A percentile compares a stretch with the other conserved stretches of the same genome.
These are phyloP conservation scores for Leucophenga maculata DNA, from an alignment of 2,888 invertebrate genomes.

Conservation along the genomic window DNA sequence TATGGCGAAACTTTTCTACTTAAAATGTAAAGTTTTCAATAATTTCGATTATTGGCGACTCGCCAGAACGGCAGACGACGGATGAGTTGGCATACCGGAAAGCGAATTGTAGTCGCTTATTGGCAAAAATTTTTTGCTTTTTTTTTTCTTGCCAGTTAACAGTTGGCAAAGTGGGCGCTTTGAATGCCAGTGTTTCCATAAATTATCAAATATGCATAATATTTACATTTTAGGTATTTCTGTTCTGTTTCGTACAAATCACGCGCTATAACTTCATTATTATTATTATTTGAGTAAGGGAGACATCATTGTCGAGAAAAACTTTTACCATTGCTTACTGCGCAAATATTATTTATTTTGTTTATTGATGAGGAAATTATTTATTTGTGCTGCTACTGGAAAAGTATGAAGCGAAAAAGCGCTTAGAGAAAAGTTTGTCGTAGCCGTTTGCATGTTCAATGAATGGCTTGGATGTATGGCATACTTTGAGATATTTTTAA, in stretches of 20 bases:
- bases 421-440: constrained; percentile 50
- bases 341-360: constrained; percentile 63
- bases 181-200: constrained; percentile 69
- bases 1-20: constrained; percentile 57
- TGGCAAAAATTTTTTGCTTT: constrained; percentile 31
- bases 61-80: constrained; percentile 49
- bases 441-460: constrained; percentile 20
- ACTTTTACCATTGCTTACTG: constrained; percentile 19
- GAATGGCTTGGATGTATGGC: neutral
- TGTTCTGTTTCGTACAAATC: too few species aligned
- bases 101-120: constrained; percentile 2
- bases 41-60: constrained; percentile 70
- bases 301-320: neutral
- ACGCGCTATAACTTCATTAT: constrained; percentile 5
- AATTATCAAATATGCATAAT: constrained; percentile 68
- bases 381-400: constrained; percentile 41
- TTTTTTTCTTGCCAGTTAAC: constrained; percentile 34
- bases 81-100: neutral
- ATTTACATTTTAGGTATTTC: constrained; percentile 56
- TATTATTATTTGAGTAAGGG: constrained; percentile 6
- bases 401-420: constrained; percentile 2
- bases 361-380: constrained; percentile 68
- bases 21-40: constrained; percentile 68
- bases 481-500: neutral
- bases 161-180: constrained; percentile 48